These are phyloP conservation scores for Elegia similella DNA, from an alignment of 2,888 invertebrate species.

Conservation along the genomic window DNA sequence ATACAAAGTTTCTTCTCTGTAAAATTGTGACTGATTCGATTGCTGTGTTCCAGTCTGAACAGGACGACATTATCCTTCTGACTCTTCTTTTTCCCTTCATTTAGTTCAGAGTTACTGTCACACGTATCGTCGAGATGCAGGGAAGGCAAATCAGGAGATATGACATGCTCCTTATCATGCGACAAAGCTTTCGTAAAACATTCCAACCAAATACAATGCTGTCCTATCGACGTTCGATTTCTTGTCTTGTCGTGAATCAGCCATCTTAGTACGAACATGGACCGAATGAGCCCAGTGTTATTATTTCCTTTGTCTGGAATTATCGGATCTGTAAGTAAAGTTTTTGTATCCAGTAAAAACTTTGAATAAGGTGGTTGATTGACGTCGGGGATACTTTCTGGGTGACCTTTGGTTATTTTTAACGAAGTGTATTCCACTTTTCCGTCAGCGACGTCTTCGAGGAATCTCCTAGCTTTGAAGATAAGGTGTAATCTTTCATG, in stretches of 20 bases:
- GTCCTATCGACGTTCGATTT: constrained; percentile 83
- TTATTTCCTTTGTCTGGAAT: constrained; percentile 33
- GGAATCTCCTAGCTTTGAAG: constrained; percentile 56
- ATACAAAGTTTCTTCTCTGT: constrained; percentile 81
- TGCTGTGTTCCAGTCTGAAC: constrained; percentile 82
- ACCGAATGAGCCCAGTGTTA: constrained; percentile 58
- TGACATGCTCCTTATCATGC: constrained; percentile 51
- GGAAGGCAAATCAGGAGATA: constrained; percentile 52
- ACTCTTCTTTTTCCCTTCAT: constrained; percentile 45
- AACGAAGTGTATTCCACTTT: constrained; percentile 56
- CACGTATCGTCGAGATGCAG: constrained; percentile 59
- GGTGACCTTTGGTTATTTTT: constrained; percentile 49
- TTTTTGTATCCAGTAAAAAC: constrained; percentile 54
- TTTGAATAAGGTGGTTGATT: constrained; percentile 54
- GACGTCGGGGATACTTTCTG: constrained; percentile 43
- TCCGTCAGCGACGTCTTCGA: constrained; percentile 40
- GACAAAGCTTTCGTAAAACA: constrained; percentile 80
- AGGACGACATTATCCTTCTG: constrained; percentile 78
- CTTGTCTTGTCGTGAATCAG: constrained; percentile 79
- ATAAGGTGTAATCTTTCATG: constrained; percentile 69
- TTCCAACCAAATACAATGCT: constrained; percentile 85
- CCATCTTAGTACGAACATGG: constrained; percentile 78
- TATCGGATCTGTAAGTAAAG: constrained; percentile 44
- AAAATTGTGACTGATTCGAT: constrained; percentile 84
- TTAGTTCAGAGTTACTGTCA: constrained; percentile 43